phyloP scores from a whole-genome alignment of 2,113 vertebrate genomes.

The Dicaeum eximium region DNA sequence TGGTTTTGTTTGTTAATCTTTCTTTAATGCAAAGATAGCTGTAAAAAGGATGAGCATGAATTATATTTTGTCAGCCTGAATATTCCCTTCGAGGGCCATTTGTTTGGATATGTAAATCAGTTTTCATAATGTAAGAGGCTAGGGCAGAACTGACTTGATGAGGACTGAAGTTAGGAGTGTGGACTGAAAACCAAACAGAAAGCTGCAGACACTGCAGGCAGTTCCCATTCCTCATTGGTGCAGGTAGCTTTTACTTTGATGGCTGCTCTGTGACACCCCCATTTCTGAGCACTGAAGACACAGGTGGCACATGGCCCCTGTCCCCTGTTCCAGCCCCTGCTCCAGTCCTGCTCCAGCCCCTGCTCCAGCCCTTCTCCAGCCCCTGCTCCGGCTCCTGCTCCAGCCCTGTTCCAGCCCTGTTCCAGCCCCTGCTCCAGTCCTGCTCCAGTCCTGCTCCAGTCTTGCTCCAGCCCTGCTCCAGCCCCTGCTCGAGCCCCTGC shows the following conservation, averaged over 20 bases:
- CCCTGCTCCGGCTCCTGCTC: neutral
- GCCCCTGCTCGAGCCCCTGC: neutral
- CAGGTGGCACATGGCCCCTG: neutral
- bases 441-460: neutral
- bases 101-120: constrained; percentile 41
- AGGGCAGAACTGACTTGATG: neutral
- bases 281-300: neutral
- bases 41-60: neutral
- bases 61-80: constrained; percentile 39
- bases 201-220: neutral
- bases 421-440: neutral
- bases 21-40: constrained; percentile 13
- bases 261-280: neutral
- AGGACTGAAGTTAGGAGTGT: neutral
- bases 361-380: neutral
- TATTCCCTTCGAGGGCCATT: neutral
- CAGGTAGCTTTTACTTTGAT: neutral
- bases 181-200: neutral
- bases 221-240: neutral
- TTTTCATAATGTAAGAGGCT: constrained; percentile 20
- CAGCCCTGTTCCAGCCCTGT: no score
- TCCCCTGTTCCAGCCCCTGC: neutral
- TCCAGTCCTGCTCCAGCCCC: neutral
- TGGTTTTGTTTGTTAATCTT: constrained; percentile 35
- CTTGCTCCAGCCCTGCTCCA: neutral